A percentile compares a stretch with the other conserved stretches of the same genome.
phyloP scores from a whole-genome alignment of 2,113 vertebrate genomes.

The Antechinus flavipes region DNA sequence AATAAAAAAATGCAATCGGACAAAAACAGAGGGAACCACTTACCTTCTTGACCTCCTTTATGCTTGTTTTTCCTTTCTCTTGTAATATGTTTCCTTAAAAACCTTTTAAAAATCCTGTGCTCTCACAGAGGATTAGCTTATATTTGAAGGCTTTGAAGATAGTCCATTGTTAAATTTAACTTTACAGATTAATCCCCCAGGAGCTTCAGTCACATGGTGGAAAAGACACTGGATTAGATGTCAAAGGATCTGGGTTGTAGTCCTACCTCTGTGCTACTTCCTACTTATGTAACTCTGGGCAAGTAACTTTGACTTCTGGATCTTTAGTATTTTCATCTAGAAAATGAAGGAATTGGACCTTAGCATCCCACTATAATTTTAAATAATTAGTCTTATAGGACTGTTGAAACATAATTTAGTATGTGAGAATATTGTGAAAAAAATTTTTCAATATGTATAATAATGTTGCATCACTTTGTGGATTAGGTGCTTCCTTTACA shows the following conservation, averaged over 20 bases:
- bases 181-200: not conserved
- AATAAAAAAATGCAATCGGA: too few relatives aligned
- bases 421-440: not conserved
- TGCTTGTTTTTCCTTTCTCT: conserved; percentile 31
- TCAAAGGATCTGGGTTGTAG: not conserved
- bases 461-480: not conserved
- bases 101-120: conserved; percentile 60
- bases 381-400: not conserved
- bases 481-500: not conserved
- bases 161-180: conserved; percentile 54
- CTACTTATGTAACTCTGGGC: not conserved
- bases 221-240: not conserved
- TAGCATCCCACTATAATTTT: not conserved
- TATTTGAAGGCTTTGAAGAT: conserved; percentile 59
- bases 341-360: not conserved
- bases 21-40: not conserved
- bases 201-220: not conserved
- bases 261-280: not conserved
- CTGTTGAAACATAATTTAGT: not conserved
- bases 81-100: conserved; percentile 66
- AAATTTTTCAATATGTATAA: not conserved
- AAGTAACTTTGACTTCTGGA: not conserved
- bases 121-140: conserved; percentile 52
- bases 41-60: conserved; percentile 43
- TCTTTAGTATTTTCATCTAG: not conserved